A percentile compares a stretch with the other conserved stretches of the same genome.
Evolutionary conservation across 2,797 vertebrate species (phyloP).

Genomic region (Hypotaenidia okinawae): DNA sequence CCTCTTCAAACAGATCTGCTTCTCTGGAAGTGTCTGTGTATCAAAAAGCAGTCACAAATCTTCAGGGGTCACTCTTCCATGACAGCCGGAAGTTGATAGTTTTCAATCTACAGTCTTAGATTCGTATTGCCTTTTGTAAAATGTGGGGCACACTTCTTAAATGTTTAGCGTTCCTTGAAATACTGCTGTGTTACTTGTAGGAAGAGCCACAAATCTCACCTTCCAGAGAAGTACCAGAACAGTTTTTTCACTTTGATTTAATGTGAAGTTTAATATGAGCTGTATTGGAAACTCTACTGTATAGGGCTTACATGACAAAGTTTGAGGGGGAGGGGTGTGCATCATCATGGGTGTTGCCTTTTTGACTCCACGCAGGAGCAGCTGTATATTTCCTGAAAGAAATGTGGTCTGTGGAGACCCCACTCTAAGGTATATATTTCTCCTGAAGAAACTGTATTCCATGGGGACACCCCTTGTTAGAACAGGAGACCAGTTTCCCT

Average conservation of each 20-base stretch:
- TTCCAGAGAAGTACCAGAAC: neutral
- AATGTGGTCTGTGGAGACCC: rapidly evolving
- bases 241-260: neutral
- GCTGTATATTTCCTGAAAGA: neutral
- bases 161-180: neutral
- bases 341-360: too few relatives aligned
- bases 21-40: neutral
- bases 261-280: neutral
- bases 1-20: neutral
- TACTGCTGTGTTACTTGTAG: neutral
- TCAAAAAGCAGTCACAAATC: neutral
- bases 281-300: neutral
- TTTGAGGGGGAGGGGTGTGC: rapidly evolving
- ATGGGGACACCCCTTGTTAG: rapidly evolving
- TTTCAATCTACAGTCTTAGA: neutral
- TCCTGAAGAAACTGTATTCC: neutral
- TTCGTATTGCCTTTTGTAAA: neutral
- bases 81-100: neutral
- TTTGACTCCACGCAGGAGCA: neutral
- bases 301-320: neutral
- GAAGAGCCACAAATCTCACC: neutral
- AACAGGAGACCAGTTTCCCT: neutral
- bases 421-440: neutral
- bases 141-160: neutral
- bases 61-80: neutral